Evolutionary conservation across 2,113 vertebrate genomes (phyloP), one percentile per base, ranked within the genome.

Genomic region (Myotis lucifugus): DNA sequence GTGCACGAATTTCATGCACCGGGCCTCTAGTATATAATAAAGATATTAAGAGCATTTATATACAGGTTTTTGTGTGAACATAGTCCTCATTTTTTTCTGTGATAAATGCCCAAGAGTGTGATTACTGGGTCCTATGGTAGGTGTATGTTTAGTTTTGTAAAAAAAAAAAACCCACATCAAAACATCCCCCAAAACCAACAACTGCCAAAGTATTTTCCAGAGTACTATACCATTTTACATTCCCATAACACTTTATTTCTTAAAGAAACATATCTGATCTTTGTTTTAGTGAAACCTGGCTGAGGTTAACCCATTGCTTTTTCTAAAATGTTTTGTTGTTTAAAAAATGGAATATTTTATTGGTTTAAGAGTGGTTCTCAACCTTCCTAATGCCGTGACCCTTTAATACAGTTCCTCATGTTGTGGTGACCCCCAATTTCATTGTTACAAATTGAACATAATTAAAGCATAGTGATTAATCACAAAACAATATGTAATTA

Each of bases 271-370:
- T 14, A 17, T 77, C 52, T 90, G 37, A 84, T 66, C 10, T 67
- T 64, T 90, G 15, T 73, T 78, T 37, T 79, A 88, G 46, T 21
- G 77, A 27, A 84, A 59, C 76, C 32, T 92, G 54, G 48, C 61
- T 21, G 21, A 59, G n/a, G 37, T 79, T 92, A 94, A 92, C 48
- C 32, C 89, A 87, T 0, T 90, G 59, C 15, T 72, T 85, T 95
- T 95, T 90, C 52, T 29, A 72, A 85, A 94, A 82, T 19, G 56
- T 91, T 70, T 96, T 34, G 67, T 67, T 94, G n/a, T 90, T 90
- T 82, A n/a, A 89, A 96, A 95, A 94, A 86, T 79, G 12, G 59
- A 96, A 56, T 59, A 77, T 66, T 88, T 85, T 74, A 90, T 84
- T 42, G 42, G 42, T 42, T 42, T 42, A 42, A 42, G 42, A 42